phyloP scores from a whole-genome alignment of 2,888 invertebrate species.

The Habrosyne pyritoides region DNA sequence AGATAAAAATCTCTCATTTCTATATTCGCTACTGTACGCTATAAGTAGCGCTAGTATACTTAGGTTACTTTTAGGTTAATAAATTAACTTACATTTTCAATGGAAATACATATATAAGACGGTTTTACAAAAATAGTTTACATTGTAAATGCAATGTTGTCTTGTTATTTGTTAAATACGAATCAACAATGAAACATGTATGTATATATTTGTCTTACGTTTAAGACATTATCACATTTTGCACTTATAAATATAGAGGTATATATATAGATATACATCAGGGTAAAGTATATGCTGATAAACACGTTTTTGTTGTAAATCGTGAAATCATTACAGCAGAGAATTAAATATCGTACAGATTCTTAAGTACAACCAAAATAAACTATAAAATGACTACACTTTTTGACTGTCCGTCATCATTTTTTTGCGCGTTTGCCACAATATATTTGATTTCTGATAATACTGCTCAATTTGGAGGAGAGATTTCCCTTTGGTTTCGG shows the following conservation, averaged over 20 bases:
- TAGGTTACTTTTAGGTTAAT: not conserved
- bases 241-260: not conserved
- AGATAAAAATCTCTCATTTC: slow-evolving; percentile 52
- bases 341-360: slow-evolving; percentile 21
- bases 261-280: not conserved
- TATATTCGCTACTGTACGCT: not conserved
- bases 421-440: slow-evolving; percentile 84
- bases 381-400: slow-evolving; percentile 45
- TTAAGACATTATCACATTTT: slow-evolving; percentile 5
- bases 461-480: slow-evolving; percentile 91
- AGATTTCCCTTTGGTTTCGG: slow-evolving; percentile 89
- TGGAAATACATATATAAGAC: not conserved
- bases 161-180: not conserved
- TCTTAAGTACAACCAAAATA: slow-evolving; percentile 30
- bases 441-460: slow-evolving; percentile 86
- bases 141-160: not conserved
- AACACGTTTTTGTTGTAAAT: not conserved
- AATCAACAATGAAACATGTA: not conserved
- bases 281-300: not conserved
- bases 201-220: not conserved
- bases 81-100: not conserved
- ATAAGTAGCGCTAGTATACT: no score
- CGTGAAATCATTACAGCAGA: not conserved
- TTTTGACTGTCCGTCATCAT: slow-evolving; percentile 44
- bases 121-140: not conserved